Conservation (phyloP, 2,888 invertebrate genomes). For the Lumbricus terrestris region DNA sequence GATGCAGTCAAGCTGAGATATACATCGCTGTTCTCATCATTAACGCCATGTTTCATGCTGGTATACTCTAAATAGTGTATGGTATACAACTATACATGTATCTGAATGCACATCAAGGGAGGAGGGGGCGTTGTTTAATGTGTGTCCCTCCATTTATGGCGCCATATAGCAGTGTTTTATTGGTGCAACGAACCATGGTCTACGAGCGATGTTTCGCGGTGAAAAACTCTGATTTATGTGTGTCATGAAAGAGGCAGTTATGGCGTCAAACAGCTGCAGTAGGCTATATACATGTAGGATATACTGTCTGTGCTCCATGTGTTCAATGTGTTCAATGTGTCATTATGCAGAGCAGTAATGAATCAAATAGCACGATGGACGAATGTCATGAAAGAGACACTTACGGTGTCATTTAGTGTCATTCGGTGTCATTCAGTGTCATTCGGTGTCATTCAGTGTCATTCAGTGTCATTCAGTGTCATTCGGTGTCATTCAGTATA, state of each 20-base stretch:
- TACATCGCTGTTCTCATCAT: neutral
- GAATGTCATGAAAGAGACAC: neutral
- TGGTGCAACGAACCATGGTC: neutral
- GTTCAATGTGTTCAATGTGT: neutral
- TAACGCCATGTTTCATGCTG: neutral
- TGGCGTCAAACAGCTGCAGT: neutral
- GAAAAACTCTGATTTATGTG: too few species aligned
- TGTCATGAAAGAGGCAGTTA: neutral
- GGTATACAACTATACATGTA: neutral
- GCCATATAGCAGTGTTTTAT: neutral
- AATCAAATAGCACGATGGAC: neutral
- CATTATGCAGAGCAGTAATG: neutral
- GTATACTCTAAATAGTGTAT: neutral
- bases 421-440: too few species aligned
- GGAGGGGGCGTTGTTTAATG: neutral
- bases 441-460: too few species aligned
- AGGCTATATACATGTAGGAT: too few species aligned
- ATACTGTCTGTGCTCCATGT: too few species aligned
- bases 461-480: too few species aligned
- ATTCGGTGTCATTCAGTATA: too few species aligned
- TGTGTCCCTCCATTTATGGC: neutral
- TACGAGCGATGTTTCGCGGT: too few species aligned
- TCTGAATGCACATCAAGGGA: neutral
- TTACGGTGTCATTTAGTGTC: neutral
- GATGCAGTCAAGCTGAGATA: neutral